Conservation (phyloP, 2,888 invertebrate genomes). For the Phortica magna region DNA sequence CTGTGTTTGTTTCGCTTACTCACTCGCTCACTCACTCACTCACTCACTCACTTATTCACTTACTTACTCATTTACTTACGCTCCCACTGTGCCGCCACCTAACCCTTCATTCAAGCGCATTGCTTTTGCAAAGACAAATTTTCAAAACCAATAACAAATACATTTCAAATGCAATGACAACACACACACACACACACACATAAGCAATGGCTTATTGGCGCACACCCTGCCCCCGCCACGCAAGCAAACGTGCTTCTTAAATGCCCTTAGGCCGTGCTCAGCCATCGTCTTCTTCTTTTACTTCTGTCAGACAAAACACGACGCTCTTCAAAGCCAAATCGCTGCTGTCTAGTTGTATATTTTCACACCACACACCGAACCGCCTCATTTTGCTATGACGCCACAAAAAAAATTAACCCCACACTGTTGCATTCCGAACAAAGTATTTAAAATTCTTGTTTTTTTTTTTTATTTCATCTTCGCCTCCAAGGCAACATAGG, state of each 20-base stretch:
- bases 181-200: background rate
- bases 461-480: background rate
- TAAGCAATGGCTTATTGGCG: background rate
- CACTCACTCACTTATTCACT: conserved; percentile 20
- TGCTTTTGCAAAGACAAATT: conserved; percentile 6
- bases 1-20: conserved; percentile 34
- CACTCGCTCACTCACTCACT: conserved; percentile 38
- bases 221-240: too few relatives aligned
- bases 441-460: background rate
- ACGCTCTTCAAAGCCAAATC: conserved; percentile 24
- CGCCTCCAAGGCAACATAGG: background rate
- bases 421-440: conserved; percentile 5
- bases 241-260: background rate
- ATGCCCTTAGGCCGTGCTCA: background rate
- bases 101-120: background rate
- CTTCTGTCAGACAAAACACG: background rate
- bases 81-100: background rate
- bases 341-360: conserved; percentile 5
- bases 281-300: background rate
- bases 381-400: background rate
- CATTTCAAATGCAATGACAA: background rate
- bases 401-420: background rate
- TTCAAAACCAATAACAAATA: background rate
- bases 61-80: conserved; percentile 24
- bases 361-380: background rate